These are phyloP conservation scores for Chrysotoxum bicinctum DNA, from an alignment of 2,888 invertebrate species.

Conservation along the genomic window DNA sequence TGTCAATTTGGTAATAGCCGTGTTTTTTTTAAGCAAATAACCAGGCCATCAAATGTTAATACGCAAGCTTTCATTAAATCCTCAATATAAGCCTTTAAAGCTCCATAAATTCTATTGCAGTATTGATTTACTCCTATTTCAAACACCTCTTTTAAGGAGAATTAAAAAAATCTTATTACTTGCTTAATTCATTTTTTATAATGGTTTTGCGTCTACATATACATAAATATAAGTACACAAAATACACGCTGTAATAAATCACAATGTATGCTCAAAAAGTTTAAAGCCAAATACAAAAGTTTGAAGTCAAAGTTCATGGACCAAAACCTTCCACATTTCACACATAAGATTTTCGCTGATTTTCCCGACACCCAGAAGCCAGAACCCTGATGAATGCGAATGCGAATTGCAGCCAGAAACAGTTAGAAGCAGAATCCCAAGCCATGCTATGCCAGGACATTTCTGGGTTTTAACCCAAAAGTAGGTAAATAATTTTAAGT, in stretches of 20 bases:
- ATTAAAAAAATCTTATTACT: background rate
- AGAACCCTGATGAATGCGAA: too few relatives aligned
- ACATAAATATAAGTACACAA: background rate
- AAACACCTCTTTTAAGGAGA: background rate
- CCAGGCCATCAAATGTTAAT: too few relatives aligned
- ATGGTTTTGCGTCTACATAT: background rate
- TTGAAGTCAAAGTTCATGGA: slow-evolving; percentile 24
- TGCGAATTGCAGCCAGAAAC: slow-evolving; percentile 25
- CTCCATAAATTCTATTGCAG: too few relatives aligned
- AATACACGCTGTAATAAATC: slow-evolving; percentile 25
- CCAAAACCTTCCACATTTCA: slow-evolving; percentile 31
- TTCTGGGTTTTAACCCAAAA: slow-evolving; percentile 18
- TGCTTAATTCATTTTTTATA: background rate
- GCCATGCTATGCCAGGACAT: slow-evolving; percentile 39
- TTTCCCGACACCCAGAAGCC: slow-evolving; percentile 36
- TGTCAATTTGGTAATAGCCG: too few relatives aligned
- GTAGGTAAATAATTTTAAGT: slow-evolving; percentile 53
- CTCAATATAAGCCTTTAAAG: too few relatives aligned
- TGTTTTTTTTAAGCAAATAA: too few relatives aligned
- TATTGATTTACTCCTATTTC: too few relatives aligned
- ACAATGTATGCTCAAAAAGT: slow-evolving; percentile 42
- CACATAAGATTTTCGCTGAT: slow-evolving; percentile 52
- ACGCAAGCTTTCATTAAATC: too few relatives aligned
- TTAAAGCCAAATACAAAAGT: slow-evolving; percentile 50
- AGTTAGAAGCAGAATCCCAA: background rate